A percentile compares a stretch with the other conserved stretches of the same genome.
phyloP scores from a whole-genome alignment of 2,113 vertebrate genomes.

The Cricetomys ansorgei region DNA sequence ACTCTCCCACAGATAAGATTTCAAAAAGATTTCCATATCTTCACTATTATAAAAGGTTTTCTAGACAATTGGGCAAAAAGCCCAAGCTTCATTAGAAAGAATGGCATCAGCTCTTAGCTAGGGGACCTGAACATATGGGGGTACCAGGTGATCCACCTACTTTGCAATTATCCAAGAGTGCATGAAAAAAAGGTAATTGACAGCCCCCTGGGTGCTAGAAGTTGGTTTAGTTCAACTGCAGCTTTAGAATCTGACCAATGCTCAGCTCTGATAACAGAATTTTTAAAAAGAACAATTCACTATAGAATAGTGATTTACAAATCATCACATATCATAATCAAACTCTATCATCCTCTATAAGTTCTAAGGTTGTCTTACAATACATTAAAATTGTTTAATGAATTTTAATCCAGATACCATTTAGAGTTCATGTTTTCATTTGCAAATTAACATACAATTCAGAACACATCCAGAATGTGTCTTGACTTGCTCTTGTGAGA shows the following conservation, averaged over 20 bases:
- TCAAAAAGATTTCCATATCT: not conserved
- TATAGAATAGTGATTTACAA: not conserved
- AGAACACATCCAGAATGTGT: not conserved
- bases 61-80: conserved; percentile 42
- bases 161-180: conserved; percentile 73
- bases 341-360: conserved; percentile 31
- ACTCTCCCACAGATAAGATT: not conserved
- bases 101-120: conserved; percentile 48
- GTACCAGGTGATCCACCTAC: conserved; percentile 78
- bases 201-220: conserved; percentile 19
- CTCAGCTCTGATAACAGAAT: conserved; percentile 52
- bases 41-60: not conserved
- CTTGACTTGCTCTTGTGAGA: not conserved
- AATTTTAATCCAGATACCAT: not conserved
- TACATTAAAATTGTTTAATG: not conserved
- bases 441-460: not conserved
- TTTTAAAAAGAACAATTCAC: conserved; percentile 1
- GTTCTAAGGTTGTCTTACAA: conserved; percentile 6
- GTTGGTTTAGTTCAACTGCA: conserved; percentile 54
- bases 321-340: not conserved
- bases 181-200: conserved; percentile 63
- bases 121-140: conserved; percentile 70
- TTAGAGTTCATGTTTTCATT: conserved; percentile 30
- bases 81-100: conserved; percentile 54
- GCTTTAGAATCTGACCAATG: conserved; percentile 22